Conservation (phyloP, 2,113 vertebrate genomes). For the Tachycineta bicolor region DNA sequence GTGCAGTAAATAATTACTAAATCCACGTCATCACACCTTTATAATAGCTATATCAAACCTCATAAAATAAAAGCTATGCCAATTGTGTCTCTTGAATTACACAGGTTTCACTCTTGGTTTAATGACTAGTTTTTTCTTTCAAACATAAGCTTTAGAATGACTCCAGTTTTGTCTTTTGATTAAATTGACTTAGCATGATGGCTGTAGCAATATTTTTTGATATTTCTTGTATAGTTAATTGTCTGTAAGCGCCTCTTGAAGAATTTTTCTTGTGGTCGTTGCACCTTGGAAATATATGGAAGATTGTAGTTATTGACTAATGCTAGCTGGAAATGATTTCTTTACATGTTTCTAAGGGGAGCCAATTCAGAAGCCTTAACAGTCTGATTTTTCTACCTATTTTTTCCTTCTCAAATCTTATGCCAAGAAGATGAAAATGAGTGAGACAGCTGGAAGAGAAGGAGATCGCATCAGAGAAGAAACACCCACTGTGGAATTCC, state of each 20-base stretch:
- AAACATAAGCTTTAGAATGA: neutral
- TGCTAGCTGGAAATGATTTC: neutral
- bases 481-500: neutral
- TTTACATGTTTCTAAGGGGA: neutral
- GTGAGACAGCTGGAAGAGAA: neutral
- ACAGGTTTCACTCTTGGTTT: neutral
- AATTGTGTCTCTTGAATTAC: neutral
- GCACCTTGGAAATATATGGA: neutral
- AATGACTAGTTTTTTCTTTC: neutral
- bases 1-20: neutral
- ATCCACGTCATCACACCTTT: neutral
- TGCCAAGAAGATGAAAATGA: neutral
- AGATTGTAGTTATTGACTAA: neutral
- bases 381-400: neutral
- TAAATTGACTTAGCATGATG: neutral
- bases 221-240: neutral
- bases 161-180: neutral
- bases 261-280: neutral
- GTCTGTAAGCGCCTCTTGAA: neutral
- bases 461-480: neutral
- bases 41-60: neutral
- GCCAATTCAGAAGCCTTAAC: neutral
- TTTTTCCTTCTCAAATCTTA: neutral
- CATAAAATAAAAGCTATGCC: neutral
- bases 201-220: fast-evolving